Evolutionary conservation across 2,113 vertebrate species (phyloP).

Genomic region (Hipposideros armiger): DNA sequence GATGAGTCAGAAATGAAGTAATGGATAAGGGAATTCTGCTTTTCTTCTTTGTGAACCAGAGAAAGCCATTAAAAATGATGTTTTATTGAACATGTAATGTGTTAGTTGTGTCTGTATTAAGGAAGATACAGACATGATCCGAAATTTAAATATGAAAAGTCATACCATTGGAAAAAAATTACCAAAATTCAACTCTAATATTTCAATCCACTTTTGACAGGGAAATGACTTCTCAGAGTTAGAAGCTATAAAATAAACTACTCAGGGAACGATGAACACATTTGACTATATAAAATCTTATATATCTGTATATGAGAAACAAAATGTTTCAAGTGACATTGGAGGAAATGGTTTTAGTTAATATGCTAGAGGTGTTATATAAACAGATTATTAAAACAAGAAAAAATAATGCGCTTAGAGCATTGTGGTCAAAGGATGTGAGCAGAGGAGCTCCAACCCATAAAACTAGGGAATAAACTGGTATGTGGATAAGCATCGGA

Average conservation of each 20-base stretch:
- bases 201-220: background rate
- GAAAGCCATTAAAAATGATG: background rate
- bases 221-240: background rate
- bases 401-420: background rate
- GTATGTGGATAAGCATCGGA: background rate
- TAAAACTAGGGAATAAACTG: background rate
- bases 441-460: background rate
- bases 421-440: background rate
- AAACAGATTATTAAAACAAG: background rate
- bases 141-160: background rate
- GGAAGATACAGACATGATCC: background rate
- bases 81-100: background rate
- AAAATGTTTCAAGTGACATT: background rate
- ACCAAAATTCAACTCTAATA: conserved; percentile 12
- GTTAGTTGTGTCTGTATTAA: background rate
- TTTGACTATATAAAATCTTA: background rate
- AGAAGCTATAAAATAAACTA: conserved; percentile 14
- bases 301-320: background rate
- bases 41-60: background rate
- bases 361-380: background rate
- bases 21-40: background rate
- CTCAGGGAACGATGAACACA: background rate
- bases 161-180: background rate
- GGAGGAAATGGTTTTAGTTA: conserved; percentile 20
- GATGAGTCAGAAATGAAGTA: conserved; percentile 20